Conservation (phyloP, 2,888 invertebrate species). For the Agriotes lineatus region DNA sequence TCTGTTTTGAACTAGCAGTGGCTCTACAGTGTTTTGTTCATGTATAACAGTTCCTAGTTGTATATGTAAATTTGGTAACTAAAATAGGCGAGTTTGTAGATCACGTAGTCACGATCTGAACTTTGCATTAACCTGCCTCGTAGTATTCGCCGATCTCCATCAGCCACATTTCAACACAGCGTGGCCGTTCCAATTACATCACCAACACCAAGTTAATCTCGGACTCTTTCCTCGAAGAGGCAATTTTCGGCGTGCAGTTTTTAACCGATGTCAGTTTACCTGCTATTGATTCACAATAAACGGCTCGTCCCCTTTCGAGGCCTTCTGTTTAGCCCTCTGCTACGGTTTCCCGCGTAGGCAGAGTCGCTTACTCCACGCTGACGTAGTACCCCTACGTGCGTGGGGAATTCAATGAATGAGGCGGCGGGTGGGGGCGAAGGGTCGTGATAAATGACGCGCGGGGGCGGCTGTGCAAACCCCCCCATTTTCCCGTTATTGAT, state of each 20-base stretch:
- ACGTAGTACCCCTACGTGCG: slow-evolving; percentile 39
- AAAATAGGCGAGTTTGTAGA: slow-evolving; percentile 21
- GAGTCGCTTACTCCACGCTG: slow-evolving; percentile 24
- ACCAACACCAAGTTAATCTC: slow-evolving; percentile 2
- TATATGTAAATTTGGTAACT: slow-evolving; percentile 13
- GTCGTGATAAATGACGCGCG: slow-evolving; percentile 43
- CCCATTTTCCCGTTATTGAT: slow-evolving; percentile 38
- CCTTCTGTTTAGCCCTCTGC: slow-evolving; percentile 10
- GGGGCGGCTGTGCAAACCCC: slow-evolving; percentile 39
- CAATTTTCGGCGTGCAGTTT: background rate
- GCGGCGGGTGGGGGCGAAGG: slow-evolving; percentile 32
- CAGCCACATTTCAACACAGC: background rate
- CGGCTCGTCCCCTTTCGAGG: slow-evolving; percentile 13
- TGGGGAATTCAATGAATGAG: slow-evolving; percentile 41
- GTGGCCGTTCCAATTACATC: slow-evolving; percentile 15
- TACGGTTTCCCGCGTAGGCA: slow-evolving; percentile 35
- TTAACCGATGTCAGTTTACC: background rate
- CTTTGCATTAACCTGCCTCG: slow-evolving; percentile 17
- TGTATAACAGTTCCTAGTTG: slow-evolving; percentile 12
- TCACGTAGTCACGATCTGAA: slow-evolving; percentile 22
- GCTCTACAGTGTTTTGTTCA: background rate
- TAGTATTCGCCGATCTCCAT: slow-evolving; percentile 2
- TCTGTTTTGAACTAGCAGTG: background rate
- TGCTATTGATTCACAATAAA: slow-evolving; percentile 27
- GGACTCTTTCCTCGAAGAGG: background rate